Evolutionary conservation across 1,140 invertebrate species (phyloP).

Genomic region (Rhynchophorus ferrugineus): DNA sequence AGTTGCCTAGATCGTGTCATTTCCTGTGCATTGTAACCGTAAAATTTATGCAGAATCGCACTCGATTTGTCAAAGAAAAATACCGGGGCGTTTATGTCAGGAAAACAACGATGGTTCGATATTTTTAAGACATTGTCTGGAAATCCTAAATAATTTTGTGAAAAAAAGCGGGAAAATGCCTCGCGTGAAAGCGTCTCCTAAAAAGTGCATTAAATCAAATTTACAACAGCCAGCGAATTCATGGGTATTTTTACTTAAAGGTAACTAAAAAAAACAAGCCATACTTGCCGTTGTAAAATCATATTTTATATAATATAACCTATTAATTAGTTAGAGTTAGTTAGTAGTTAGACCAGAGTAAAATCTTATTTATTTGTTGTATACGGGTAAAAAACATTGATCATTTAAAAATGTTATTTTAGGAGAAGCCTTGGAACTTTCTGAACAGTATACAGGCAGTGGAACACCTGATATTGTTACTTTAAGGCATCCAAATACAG

Average conservation of each 20-base stretch:
- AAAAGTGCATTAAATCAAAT: conserved; percentile 48
- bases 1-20: too few species aligned
- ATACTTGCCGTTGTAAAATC: conserved; percentile 17
- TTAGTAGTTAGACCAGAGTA: too few species aligned
- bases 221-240: conserved; percentile 45
- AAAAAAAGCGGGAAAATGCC: conserved; percentile 39
- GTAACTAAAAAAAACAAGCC: conserved; percentile 36
- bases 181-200: conserved; percentile 48
- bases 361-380: too few species aligned
- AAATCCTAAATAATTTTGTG: not conserved
- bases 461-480: conserved; percentile 66
- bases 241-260: conserved; percentile 59
- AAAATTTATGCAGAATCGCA: conserved; percentile 12
- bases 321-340: too few species aligned
- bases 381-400: too few species aligned
- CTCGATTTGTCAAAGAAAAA: conserved; percentile 7
- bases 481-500: conserved; percentile 57
- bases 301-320: too few species aligned
- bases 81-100: not conserved
- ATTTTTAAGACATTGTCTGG: not conserved
- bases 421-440: conserved; percentile 43
- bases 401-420: conserved; percentile 14
- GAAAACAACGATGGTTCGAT: not conserved
- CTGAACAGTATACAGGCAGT: conserved; percentile 50
- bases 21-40: conserved; percentile 12